Percentiles rank a stretch among this genome's conserved stretches.
Evolutionary conservation across 2,113 vertebrate genomes (phyloP).

Genomic region (Crotalus helleri): DNA sequence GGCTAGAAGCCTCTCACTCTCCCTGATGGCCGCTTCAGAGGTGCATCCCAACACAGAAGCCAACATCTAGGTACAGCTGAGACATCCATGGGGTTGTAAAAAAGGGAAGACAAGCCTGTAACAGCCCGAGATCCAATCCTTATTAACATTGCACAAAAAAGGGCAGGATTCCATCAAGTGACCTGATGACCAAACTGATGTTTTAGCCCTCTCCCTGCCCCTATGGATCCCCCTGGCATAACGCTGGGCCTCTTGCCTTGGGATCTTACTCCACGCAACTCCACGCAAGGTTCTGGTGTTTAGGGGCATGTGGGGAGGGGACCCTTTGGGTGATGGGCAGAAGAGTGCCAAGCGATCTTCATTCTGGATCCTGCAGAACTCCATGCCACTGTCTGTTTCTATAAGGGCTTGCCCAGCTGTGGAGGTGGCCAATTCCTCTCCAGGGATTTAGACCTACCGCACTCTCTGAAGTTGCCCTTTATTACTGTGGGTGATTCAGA

Average conservation of each 20-base stretch:
- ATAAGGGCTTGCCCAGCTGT: not conserved
- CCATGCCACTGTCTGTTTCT: not conserved
- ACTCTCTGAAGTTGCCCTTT: not conserved
- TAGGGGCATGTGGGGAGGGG: not conserved
- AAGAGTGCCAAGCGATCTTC: not conserved
- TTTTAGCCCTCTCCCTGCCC: not conserved
- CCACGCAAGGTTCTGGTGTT: not conserved
- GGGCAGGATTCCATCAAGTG: not conserved
- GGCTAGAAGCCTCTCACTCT: not conserved
- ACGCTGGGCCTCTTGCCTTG: not conserved
- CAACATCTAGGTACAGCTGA: not conserved
- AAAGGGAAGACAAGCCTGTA: not conserved
- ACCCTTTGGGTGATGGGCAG: not conserved
- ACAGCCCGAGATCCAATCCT: not conserved
- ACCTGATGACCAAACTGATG: not conserved
- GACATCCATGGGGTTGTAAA: not conserved
- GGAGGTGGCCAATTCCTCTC: not conserved
- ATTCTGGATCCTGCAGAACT: not conserved
- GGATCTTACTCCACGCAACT: not conserved
- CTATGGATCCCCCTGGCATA: not conserved
- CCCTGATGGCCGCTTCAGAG: not conserved
- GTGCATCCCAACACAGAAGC: not conserved
- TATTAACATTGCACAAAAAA: not conserved
- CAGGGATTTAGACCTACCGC: not conserved
- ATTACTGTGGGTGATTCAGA: not conserved